A percentile compares a stretch with the other conserved stretches of the same genome.
phyloP scores from a whole-genome alignment of 2,888 invertebrate genomes.

The Leptopilina myrica region DNA sequence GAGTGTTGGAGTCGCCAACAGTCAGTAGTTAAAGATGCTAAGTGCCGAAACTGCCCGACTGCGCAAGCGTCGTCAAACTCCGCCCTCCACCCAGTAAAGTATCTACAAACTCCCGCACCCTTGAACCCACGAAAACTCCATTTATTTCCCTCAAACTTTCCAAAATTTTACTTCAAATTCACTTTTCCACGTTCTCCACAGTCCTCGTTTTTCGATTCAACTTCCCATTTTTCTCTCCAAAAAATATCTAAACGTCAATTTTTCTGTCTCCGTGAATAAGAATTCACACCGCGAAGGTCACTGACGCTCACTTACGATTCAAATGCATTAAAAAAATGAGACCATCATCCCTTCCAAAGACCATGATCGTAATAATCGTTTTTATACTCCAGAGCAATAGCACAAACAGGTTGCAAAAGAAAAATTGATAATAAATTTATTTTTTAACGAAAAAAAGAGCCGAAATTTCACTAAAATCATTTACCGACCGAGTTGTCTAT shows the following conservation, averaged over 20 bases:
- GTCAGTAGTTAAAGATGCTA: constrained; percentile 74
- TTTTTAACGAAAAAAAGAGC: too few species aligned
- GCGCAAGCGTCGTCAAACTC: constrained; percentile 79
- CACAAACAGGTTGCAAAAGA: neutral
- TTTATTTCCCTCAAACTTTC: neutral
- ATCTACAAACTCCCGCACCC: neutral
- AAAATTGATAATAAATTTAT: too few species aligned
- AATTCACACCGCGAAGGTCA: constrained; percentile 18
- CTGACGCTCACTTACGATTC: constrained; percentile 6
- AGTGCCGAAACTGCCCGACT: constrained; percentile 80
- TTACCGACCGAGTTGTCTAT: too few species aligned
- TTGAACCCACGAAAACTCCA: neutral
- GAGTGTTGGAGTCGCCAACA: constrained; percentile 56
- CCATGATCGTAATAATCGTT: constrained; percentile 2
- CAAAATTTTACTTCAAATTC: too few species aligned
- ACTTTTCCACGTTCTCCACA: too few species aligned
- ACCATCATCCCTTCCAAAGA: neutral
- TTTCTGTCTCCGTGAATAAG: neutral
- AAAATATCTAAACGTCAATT: neutral
- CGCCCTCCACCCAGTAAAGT: constrained; percentile 41
- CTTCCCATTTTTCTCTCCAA: too few species aligned
- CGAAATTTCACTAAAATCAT: too few species aligned
- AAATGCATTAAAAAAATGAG: constrained; percentile 14
- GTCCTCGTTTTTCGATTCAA: too few species aligned
- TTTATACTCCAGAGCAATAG: too few species aligned